phyloP scores from a whole-genome alignment of 2,888 invertebrate species.

The Drosophila phalerata region DNA sequence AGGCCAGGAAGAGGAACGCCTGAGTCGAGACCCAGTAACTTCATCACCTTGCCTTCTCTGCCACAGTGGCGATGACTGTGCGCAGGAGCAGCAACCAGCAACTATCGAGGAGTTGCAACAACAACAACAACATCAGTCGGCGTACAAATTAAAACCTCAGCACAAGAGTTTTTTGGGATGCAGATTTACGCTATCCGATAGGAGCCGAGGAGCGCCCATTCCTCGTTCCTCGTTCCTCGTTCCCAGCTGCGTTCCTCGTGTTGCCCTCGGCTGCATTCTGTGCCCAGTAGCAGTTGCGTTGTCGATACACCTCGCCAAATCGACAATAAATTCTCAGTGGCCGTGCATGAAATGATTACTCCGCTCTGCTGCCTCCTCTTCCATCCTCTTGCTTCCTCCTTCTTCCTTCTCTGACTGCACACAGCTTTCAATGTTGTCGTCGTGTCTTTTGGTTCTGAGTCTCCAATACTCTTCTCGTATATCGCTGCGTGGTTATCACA shows the following conservation, averaged over 20 bases:
- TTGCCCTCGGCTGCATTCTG: constrained; percentile 57
- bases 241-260: not conserved
- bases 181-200: constrained; percentile 74
- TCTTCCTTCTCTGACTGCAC: not conserved
- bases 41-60: constrained; percentile 70
- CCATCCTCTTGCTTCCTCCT: not conserved
- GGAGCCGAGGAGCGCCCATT: constrained; percentile 51
- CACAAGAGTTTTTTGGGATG: constrained; percentile 66
- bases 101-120: no score
- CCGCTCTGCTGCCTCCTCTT: not conserved
- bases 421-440: constrained; percentile 38
- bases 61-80: constrained; percentile 44
- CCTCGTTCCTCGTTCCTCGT: constrained; percentile 8
- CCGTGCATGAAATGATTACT: constrained; percentile 68
- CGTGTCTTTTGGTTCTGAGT: constrained; percentile 63
- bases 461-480: constrained; percentile 61
- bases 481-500: constrained; percentile 82
- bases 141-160: constrained; percentile 82
- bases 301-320: constrained; percentile 85
- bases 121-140: constrained; percentile 27
- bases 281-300: constrained; percentile 86
- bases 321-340: constrained; percentile 85
- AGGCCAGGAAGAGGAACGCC: constrained; percentile 35
- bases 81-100: constrained; percentile 54
- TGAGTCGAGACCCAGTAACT: constrained; percentile 58